These are phyloP conservation scores for Turritopsis rubra DNA, from an alignment of 30 jellyfish, hydroid and myxozoan species.

Conservation along the genomic window DNA sequence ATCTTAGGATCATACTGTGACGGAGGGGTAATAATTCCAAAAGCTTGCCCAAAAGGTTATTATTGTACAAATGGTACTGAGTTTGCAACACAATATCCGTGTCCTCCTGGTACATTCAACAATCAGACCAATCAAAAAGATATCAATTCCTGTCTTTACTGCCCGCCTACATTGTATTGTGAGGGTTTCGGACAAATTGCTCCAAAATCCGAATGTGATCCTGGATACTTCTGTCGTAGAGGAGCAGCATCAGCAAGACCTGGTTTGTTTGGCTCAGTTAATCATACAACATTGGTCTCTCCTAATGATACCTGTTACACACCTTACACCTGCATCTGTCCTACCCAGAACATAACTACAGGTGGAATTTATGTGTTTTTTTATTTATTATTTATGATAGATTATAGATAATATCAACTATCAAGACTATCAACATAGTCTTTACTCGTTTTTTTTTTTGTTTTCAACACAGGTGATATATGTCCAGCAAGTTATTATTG, in stretches of 20 bases:
- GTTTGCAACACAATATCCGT: conserved; percentile 47
- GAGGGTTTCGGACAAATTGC: conserved; percentile 57
- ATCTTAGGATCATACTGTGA: conserved; percentile 64
- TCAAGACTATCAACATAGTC: too few species aligned
- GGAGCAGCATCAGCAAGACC: conserved; percentile 81
- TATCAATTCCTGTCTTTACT: conserved; percentile 33
- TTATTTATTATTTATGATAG: too few species aligned
- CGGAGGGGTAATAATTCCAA: conserved; percentile 54
- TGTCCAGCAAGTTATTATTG: conserved; percentile 22
- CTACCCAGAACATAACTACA: conserved; percentile 11
- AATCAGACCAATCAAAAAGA: conserved; percentile 58
- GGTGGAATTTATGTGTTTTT: conserved; percentile 27
- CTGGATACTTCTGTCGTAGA: conserved; percentile 71
- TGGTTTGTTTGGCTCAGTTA: conserved; percentile 6
- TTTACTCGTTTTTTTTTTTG: too few species aligned
- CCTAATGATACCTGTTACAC: conserved; percentile 56
- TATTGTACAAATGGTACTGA: conserved; percentile 69
- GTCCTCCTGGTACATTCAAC: conserved; percentile 89
- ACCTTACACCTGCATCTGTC: conserved; percentile 74
- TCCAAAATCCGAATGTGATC: conserved; percentile 69
- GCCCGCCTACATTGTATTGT: conserved; percentile 77
- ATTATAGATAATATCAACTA: too few species aligned
- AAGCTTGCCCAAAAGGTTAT: conserved; percentile 69
- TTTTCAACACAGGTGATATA: conserved; percentile 12
- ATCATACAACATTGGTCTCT: background rate